phyloP scores from a whole-genome alignment of 2,113 vertebrate genomes.

The Labeo rohita region DNA sequence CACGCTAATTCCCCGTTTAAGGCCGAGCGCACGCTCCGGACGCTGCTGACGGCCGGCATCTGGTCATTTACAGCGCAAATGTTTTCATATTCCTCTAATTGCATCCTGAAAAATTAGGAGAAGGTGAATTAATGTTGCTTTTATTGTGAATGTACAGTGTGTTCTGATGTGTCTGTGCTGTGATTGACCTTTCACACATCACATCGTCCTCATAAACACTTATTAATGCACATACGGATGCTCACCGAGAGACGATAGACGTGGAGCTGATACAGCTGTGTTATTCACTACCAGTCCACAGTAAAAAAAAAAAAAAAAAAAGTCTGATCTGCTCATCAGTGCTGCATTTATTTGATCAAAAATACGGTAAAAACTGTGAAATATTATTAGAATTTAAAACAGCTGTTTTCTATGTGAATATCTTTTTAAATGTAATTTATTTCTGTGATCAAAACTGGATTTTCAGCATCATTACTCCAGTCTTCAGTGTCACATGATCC shows the following conservation, averaged over 20 bases:
- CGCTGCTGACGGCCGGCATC: background rate
- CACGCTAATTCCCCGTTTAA: constrained; percentile 68
- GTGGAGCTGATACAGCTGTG: background rate
- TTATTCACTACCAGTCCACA: background rate
- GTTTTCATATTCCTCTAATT: constrained; percentile 14
- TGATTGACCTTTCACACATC: background rate
- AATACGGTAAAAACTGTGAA: background rate
- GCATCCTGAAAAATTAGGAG: background rate
- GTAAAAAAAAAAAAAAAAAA: background rate
- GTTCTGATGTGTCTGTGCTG: background rate
- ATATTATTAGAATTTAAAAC: background rate
- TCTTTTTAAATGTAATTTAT: background rate
- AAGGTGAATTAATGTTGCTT: background rate
- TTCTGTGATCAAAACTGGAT: background rate
- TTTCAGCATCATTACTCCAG: background rate
- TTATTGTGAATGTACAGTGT: background rate
- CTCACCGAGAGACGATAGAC: background rate
- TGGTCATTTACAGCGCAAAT: background rate
- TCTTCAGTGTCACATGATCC: constrained; percentile 12
- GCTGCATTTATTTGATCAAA: background rate
- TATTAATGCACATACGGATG: background rate
- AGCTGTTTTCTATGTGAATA: background rate
- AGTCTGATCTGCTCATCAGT: background rate
- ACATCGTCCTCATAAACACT: background rate
- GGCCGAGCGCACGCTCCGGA: constrained; percentile 61